Conservation (phyloP, 2,888 invertebrate species). For the Cantharis nigra region DNA sequence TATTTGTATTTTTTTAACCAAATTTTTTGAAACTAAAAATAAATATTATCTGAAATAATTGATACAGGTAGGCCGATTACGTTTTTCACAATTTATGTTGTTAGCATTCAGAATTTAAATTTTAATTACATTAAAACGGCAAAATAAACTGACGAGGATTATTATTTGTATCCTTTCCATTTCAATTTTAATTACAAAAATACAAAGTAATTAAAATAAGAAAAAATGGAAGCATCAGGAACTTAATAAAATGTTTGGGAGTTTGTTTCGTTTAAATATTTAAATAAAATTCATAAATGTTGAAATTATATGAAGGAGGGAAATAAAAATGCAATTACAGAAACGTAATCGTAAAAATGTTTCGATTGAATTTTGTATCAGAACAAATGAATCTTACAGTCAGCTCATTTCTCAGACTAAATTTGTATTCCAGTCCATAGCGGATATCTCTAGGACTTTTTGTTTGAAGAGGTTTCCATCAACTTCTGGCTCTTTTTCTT, state of each 20-base stretch:
- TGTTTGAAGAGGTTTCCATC: constrained; percentile 47
- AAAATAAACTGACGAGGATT: not conserved
- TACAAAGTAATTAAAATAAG: not conserved
- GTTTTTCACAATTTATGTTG: not conserved
- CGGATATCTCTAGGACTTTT: constrained; percentile 48
- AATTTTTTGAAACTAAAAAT: not conserved
- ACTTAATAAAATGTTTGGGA: not conserved
- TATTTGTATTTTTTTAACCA: not conserved
- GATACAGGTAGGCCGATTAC: not conserved
- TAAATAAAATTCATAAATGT: not conserved
- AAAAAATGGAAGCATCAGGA: not conserved
- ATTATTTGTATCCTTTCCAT: constrained; percentile 2
- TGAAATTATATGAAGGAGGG: constrained; percentile 31
- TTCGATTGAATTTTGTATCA: constrained; percentile 38
- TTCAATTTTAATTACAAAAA: constrained; percentile 3
- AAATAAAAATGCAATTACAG: constrained; percentile 49
- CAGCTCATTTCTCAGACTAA: constrained; percentile 38
- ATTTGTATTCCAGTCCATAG: constrained; percentile 47
- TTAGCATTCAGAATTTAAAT: constrained; percentile 2
- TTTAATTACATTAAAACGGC: constrained; percentile 1
- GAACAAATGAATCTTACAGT: constrained; percentile 33
- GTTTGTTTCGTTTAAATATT: not conserved
- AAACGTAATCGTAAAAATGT: constrained; percentile 47
- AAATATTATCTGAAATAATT: not conserved
- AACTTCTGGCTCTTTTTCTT: constrained; percentile 39